Conservation (phyloP, 2,888 invertebrate genomes). For the Eubasilissa splendida region DNA sequence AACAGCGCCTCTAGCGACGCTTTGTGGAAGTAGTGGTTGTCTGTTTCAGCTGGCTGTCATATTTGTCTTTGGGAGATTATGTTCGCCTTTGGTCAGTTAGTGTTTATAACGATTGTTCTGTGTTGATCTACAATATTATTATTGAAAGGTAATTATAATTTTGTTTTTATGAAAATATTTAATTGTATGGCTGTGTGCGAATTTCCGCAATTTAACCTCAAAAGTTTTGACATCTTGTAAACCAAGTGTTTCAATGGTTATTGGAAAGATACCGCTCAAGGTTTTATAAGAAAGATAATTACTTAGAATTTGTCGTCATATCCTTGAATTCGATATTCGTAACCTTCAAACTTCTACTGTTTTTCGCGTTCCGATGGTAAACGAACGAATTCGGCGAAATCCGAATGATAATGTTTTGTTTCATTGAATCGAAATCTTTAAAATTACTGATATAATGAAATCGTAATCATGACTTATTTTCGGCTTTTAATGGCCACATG, state of each 20-base stretch:
- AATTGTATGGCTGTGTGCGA: conserved; percentile 13
- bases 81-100: conserved; percentile 10
- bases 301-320: background rate
- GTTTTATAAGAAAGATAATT: conserved; percentile 3
- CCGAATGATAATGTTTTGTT: background rate
- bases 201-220: conserved; percentile 27
- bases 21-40: conserved; percentile 12
- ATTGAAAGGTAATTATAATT: conserved; percentile 31
- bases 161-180: conserved; percentile 1
- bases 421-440: no score
- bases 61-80: conserved; percentile 10
- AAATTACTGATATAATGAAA: no score
- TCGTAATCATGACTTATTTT: no score
- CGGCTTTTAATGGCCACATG: no score
- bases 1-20: conserved; percentile 48
- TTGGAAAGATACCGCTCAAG: background rate
- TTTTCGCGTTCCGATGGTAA: background rate
- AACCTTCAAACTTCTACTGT: conserved; percentile 10
- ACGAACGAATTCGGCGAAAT: conserved; percentile 27
- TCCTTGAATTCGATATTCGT: background rate
- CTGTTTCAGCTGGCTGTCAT: conserved; percentile 33
- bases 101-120: conserved; percentile 17
- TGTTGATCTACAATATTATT: conserved; percentile 17
- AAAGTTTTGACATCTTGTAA: conserved; percentile 8
- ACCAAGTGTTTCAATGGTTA: background rate